Evolutionary conservation across 2,113 vertebrate genomes (phyloP).

Genomic region (Acanthisitta chloris): DNA sequence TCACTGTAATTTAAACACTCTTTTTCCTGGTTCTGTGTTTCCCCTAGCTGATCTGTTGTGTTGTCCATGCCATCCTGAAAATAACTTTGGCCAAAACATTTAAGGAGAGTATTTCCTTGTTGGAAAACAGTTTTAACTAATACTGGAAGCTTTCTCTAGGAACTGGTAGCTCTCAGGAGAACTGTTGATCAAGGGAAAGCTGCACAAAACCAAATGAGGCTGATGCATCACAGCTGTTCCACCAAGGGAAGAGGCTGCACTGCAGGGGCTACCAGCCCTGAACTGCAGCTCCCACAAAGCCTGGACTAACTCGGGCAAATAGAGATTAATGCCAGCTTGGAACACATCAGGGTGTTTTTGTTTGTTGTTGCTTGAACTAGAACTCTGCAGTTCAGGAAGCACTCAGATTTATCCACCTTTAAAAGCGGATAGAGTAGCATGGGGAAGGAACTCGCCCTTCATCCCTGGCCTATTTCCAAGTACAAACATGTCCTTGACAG

Average conservation of each 20-base stretch:
- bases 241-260: not conserved
- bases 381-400: not conserved
- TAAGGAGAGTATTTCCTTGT: not conserved
- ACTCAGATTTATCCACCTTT: not conserved
- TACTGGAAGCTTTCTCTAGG: not conserved
- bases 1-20: not conserved
- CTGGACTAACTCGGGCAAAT: rapidly evolving
- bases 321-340: not conserved
- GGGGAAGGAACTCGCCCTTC: not conserved
- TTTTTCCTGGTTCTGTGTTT: not conserved
- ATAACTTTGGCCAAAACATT: not conserved
- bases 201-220: not conserved
- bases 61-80: not conserved
- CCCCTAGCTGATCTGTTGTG: not conserved
- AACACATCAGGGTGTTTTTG: not conserved
- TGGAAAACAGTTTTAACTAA: not conserved
- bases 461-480: not conserved
- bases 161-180: not conserved
- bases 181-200: not conserved
- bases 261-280: not conserved
- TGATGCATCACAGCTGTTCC: not conserved
- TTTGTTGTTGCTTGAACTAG: not conserved
- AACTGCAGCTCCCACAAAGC: not conserved
- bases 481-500: not conserved
- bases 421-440: not conserved